These are phyloP conservation scores for Criorhina ranunculi DNA, from an alignment of 2,888 invertebrate genomes.

Conservation along the genomic window DNA sequence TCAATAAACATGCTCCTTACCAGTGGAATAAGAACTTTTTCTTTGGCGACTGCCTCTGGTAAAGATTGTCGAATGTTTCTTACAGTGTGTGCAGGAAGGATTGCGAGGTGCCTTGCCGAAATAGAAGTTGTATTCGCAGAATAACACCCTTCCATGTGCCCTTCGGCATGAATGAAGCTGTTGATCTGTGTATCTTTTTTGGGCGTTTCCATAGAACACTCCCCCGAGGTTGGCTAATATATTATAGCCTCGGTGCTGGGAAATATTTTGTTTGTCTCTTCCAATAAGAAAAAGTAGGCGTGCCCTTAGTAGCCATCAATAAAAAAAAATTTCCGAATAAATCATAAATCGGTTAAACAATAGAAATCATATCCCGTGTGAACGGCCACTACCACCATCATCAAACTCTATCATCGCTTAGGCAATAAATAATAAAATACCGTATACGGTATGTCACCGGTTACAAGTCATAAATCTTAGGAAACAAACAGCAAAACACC, in stretches of 20 bases:
- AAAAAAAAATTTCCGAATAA: conserved; percentile 45
- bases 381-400: conserved; percentile 9
- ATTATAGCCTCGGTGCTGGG: not conserved
- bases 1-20: no score
- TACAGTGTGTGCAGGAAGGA: no score
- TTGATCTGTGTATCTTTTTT: no score
- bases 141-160: no score
- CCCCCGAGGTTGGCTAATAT: no score
- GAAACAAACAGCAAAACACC: conserved; percentile 28
- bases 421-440: conserved; percentile 54
- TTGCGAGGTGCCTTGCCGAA: no score
- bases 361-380: conserved; percentile 36
- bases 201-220: no score
- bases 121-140: no score
- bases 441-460: conserved; percentile 33
- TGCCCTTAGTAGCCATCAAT: conserved; percentile 29
- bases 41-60: no score
- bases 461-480: conserved; percentile 48
- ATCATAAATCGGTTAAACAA: conserved; percentile 42
- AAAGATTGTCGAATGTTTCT: no score
- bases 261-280: not conserved
- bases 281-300: conserved; percentile 24
- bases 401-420: conserved; percentile 45
- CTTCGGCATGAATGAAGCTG: no score
- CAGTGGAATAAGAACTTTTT: no score